phyloP scores from a whole-genome alignment of 1,140 invertebrate species.

The Aphelinus certus region DNA sequence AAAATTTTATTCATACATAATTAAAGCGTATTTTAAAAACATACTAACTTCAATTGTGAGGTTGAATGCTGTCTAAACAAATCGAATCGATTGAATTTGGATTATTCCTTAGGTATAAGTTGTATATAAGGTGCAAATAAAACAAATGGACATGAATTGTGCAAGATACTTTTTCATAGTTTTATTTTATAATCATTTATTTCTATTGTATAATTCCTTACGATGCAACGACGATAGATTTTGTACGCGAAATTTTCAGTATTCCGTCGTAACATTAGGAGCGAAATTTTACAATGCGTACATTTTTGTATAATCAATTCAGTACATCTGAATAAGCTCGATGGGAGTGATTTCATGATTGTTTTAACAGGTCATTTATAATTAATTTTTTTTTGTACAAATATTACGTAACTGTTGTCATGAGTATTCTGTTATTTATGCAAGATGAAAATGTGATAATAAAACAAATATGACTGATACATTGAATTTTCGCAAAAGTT shows the following conservation, averaged over 20 bases:
- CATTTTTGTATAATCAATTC: slow-evolving; percentile 18
- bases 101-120: slow-evolving; percentile 1
- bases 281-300: slow-evolving; percentile 20
- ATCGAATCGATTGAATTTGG: slow-evolving; percentile 10
- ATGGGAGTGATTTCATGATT: slow-evolving; percentile 31
- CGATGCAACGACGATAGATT: slow-evolving; percentile 1
- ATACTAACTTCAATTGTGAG: too few relatives aligned
- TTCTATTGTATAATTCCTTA: slow-evolving; percentile 19
- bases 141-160: background rate
- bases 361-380: slow-evolving; percentile 33
- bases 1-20: too few relatives aligned
- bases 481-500: slow-evolving; percentile 17
- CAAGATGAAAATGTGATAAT: slow-evolving; percentile 21
- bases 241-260: background rate
- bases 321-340: slow-evolving; percentile 31
- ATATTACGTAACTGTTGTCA: slow-evolving; percentile 17
- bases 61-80: too few relatives aligned
- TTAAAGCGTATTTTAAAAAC: too few relatives aligned
- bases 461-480: slow-evolving; percentile 16
- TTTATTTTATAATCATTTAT: slow-evolving; percentile 7
- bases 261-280: slow-evolving; percentile 2
- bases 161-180: slow-evolving; percentile 8
- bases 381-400: slow-evolving; percentile 23
- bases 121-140: slow-evolving; percentile 4
- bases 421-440: slow-evolving; percentile 10